phyloP scores from a whole-genome alignment of 2,797 vertebrate genomes.

The Neostethus bicornis region DNA sequence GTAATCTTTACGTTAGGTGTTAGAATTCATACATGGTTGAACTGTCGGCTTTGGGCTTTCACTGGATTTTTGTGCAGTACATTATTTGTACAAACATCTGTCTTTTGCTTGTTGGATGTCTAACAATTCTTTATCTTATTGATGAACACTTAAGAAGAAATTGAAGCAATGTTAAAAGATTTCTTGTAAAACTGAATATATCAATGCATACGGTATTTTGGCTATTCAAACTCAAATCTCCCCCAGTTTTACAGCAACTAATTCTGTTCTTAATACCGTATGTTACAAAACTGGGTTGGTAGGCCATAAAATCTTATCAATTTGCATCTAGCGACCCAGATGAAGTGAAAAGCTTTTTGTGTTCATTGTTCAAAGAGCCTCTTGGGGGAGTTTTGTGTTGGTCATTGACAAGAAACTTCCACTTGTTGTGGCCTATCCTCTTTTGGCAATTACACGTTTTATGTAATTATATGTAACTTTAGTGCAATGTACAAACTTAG shows the following conservation, averaged over 20 bases:
- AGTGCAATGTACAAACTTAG: neutral
- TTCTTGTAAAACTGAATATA: neutral
- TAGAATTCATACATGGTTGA: constrained; percentile 44
- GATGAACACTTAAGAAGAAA: neutral
- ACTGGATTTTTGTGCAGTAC: constrained; percentile 16
- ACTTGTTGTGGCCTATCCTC: neutral
- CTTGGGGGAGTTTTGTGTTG: neutral
- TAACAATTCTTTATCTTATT: constrained; percentile 1
- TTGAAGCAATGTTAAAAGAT: neutral
- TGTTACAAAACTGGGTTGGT: neutral
- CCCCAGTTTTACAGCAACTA: neutral
- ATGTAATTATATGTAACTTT: neutral
- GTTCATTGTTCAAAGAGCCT: neutral
- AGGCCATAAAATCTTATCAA: neutral
- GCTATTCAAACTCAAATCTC: neutral
- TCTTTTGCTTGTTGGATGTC: too few relatives aligned
- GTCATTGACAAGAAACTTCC: neutral
- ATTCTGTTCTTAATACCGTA: neutral
- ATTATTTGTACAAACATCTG: too few relatives aligned
- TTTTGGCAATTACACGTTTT: neutral
- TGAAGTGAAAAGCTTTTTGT: neutral
- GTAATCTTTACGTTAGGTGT: constrained; percentile 40
- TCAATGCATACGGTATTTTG: neutral
- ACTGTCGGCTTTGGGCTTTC: constrained; percentile 47
- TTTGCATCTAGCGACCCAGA: neutral